Evolutionary conservation across 2,888 invertebrate species (phyloP), one percentile per base, ranked within the genome.

Genomic region (Drosophila kanekoi): DNA sequence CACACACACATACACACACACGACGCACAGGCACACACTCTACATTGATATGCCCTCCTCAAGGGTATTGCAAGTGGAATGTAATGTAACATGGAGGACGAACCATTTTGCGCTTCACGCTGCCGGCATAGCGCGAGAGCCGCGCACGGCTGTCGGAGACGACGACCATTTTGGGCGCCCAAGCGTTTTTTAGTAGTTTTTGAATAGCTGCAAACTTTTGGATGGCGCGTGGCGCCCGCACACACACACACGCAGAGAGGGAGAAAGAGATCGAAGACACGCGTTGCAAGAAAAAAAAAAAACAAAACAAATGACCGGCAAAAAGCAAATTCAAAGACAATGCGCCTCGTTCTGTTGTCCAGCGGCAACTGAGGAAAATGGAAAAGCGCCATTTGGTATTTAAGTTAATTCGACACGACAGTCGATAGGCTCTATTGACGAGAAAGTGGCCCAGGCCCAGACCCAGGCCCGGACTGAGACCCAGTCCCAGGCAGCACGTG

Each of bases 51-150:
- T 28, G 28, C 28, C 28, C 28, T 28, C 4, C 16, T 14, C 37
- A 51, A 51, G 49, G 49, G 49, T 51, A 51, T 51, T 37, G 14
- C 14, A 38, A 51, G 37, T 20, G 23, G 14, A 37, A 5, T 1
- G 10, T 9, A 41, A 6, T 13, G 41, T 9, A n/a, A 18, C 43
- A 20, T 43, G 20, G 11, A 54, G 14, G n/a, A 14, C 14, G 58
- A 80, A 91, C 91, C 91, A 89, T 91, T 88, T 91, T 91, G 48
- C 88, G 84, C 66, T 91, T 91, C 28, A 91, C 85, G 79, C 91
- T 91, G 77, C 90, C 84, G 65, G 70, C 81, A 58, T 91, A 89
- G 62, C 89, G 92, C 72, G 89, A 85, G 69, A 91, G 76, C 53
- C 91, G 90, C 64, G 90, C 81, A 6, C 91, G 90, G 76, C 75